Percentiles rank a stretch among this genome's conserved stretches.
Conservation (phyloP, 2,888 invertebrate species). For the Neocrepidodera transversa region DNA sequence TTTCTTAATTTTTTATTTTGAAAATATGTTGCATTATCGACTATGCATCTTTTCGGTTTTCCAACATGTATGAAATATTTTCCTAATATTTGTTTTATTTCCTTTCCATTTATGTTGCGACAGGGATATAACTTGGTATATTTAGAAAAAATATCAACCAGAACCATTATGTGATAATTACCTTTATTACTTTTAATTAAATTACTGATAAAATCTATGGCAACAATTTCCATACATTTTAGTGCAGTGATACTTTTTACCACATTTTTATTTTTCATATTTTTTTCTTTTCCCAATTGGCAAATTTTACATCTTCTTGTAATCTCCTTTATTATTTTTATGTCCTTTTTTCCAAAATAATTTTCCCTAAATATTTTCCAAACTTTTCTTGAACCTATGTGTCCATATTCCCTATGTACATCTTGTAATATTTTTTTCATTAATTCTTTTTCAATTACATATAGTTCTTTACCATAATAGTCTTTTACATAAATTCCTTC, state of each 20-base stretch:
- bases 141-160: conserved; percentile 18
- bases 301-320: not conserved
- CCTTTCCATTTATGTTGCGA: not conserved
- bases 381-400: not conserved
- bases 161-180: conserved; percentile 14
- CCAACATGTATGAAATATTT: not conserved
- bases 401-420: conserved; percentile 7
- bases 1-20: not conserved
- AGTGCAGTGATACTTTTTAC: not conserved
- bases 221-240: conserved; percentile 6
- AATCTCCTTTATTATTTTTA: not conserved
- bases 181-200: conserved; percentile 12
- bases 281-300: not conserved
- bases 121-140: not conserved
- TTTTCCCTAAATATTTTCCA: conserved; percentile 12
- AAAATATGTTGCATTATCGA: not conserved
- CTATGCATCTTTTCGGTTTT: not conserved
- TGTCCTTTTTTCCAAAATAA: conserved; percentile 11
- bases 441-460: not conserved
- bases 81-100: not conserved
- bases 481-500: conserved; percentile 6
- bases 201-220: conserved; percentile 20
- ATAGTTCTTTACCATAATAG: not conserved
- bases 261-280: not conserved
- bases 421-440: no score